Evolutionary conservation across 2,113 vertebrate genomes (phyloP).

Genomic region (Takifugu bimaculatus): DNA sequence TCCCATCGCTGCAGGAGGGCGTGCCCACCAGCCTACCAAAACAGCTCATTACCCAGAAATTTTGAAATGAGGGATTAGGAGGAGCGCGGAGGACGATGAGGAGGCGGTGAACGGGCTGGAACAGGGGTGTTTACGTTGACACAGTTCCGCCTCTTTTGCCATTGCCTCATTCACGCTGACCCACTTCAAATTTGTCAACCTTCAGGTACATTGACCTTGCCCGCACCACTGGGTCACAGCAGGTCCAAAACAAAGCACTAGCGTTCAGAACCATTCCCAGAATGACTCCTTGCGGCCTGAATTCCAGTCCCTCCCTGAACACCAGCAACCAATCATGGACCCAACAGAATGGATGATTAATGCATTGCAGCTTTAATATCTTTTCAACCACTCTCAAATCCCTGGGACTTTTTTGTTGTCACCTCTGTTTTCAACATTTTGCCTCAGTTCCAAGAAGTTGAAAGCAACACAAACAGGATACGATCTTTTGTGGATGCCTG

Average conservation of each 20-base stretch:
- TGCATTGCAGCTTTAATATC: neutral
- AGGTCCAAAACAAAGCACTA: constrained; percentile 54
- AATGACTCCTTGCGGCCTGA: constrained; percentile 43
- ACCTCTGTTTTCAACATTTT: constrained; percentile 23
- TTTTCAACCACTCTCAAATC: too few species aligned
- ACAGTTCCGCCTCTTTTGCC: constrained; percentile 46
- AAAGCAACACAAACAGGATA: constrained; percentile 20
- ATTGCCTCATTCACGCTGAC: constrained; percentile 50
- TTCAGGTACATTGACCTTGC: constrained; percentile 56
- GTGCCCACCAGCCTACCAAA: constrained; percentile 52
- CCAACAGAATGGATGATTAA: neutral
- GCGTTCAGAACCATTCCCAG: constrained; percentile 41
- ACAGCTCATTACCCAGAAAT: constrained; percentile 72
- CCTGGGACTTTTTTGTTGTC: constrained; percentile 19
- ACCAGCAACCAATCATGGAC: too few species aligned
- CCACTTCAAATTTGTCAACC: constrained; percentile 62
- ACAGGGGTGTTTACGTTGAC: constrained; percentile 51
- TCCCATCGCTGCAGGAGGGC: constrained; percentile 54
- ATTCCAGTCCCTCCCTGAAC: constrained; percentile 53
- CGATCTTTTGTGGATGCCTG: constrained; percentile 15
- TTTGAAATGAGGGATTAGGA: constrained; percentile 54
- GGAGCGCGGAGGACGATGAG: constrained; percentile 46
- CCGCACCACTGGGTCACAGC: constrained; percentile 61
- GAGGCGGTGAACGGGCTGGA: constrained; percentile 46
- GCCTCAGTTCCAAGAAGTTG: constrained; percentile 27